Evolutionary conservation across 2,797 vertebrate species (phyloP).

Genomic region (Todus mexicanus): DNA sequence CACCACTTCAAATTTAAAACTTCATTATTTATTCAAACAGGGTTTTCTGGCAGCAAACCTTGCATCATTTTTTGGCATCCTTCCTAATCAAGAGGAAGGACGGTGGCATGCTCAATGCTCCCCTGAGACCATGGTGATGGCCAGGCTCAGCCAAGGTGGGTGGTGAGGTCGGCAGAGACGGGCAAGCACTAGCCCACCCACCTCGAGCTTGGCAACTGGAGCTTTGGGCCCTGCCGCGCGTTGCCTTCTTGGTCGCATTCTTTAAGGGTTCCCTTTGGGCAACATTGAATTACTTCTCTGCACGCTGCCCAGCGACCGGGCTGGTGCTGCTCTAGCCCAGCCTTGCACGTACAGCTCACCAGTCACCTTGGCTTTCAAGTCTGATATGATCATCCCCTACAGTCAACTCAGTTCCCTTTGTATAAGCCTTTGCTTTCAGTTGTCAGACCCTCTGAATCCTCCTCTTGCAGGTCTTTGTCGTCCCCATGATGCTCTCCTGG

Average conservation of each 20-base stretch:
- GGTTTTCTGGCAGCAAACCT: not conserved
- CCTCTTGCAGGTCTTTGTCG: not conserved
- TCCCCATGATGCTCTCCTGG: not conserved
- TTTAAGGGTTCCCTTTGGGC: not conserved
- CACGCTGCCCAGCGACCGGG: not conserved
- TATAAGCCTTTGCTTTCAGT: not conserved
- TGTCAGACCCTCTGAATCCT: not conserved
- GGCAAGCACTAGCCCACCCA: not conserved
- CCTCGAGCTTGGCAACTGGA: not conserved
- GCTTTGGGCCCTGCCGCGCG: not conserved
- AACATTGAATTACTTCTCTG: not conserved
- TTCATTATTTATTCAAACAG: not conserved
- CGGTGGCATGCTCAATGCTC: fast-evolving
- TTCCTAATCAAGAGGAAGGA: not conserved
- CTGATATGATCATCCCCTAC: not conserved
- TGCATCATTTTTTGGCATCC: not conserved
- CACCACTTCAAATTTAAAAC: not conserved
- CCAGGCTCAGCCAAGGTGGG: not conserved
- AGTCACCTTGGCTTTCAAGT: not conserved
- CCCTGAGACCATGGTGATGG: not conserved
- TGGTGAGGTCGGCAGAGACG: not conserved
- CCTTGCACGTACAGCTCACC: not conserved
- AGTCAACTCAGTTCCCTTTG: not conserved
- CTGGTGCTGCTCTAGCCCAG: not conserved
- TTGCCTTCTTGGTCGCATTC: not conserved